These are phyloP conservation scores for Idaea dimidiata DNA, from an alignment of 2,888 invertebrate species.

Conservation along the genomic window DNA sequence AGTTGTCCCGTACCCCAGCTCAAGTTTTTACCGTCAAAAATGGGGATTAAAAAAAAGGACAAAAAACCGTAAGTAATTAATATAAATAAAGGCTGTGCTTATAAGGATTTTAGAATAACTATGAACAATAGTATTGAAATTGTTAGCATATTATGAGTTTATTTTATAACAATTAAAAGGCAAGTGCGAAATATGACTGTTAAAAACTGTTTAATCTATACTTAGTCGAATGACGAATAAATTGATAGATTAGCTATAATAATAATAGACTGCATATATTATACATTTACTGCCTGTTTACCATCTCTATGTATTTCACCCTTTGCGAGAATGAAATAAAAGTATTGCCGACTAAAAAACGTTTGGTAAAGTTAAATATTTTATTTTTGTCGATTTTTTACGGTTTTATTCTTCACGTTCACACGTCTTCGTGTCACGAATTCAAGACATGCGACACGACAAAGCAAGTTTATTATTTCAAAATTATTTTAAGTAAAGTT, in stretches of 20 bases:
- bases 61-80: conserved; percentile 2
- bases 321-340: too few relatives aligned
- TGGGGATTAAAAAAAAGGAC: neutral
- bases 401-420: neutral
- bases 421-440: neutral
- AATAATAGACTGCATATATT: too few relatives aligned
- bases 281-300: too few relatives aligned
- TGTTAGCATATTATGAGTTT: too few relatives aligned
- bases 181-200: neutral
- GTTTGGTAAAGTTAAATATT: too few relatives aligned
- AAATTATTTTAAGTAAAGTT: too few relatives aligned
- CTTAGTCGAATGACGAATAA: too few relatives aligned
- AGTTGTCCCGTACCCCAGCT: neutral
- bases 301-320: too few relatives aligned
- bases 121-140: neutral
- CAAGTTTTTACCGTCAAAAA: neutral
- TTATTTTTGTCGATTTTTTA: neutral
- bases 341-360: too few relatives aligned
- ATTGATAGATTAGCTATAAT: too few relatives aligned
- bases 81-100: neutral
- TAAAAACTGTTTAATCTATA: neutral
- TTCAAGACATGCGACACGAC: neutral
- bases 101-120: neutral
- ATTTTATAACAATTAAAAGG: neutral
- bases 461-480: neutral